Percentiles rank a stretch among this genome's conserved stretches.
Evolutionary conservation across 2,888 invertebrate species (phyloP).

Genomic region (Philopedon plagiatum): DNA sequence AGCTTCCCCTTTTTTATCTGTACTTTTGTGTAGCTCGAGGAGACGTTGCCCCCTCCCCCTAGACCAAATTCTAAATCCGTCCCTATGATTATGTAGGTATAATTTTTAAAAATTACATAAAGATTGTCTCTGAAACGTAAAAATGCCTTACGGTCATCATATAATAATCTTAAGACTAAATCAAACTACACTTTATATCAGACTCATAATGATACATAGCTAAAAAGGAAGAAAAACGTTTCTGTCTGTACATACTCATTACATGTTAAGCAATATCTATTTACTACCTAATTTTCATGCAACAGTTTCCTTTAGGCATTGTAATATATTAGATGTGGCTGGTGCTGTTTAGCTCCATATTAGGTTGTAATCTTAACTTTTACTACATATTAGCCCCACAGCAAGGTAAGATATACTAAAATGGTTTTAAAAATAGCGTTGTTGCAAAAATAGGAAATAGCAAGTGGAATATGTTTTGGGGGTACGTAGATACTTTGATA

Average conservation of each 20-base stretch:
- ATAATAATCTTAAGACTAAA: background rate
- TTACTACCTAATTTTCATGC: conserved; percentile 40
- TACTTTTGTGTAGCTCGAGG: too few species aligned
- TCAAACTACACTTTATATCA: background rate
- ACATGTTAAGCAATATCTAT: conserved; percentile 32
- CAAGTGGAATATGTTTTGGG: too few species aligned
- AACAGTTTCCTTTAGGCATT: conserved; percentile 30
- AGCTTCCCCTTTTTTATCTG: too few species aligned
- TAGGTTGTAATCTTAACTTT: conserved; percentile 36
- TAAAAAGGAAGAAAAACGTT: conserved; percentile 4
- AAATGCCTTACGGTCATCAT: too few species aligned
- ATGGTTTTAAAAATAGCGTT: background rate
- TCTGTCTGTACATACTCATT: conserved; percentile 20
- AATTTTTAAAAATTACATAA: too few species aligned
- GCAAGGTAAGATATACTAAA: conserved; percentile 29
- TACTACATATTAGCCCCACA: conserved; percentile 26
- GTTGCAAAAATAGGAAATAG: background rate
- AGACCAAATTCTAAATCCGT: too few species aligned
- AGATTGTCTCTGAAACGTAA: too few species aligned
- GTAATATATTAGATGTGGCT: conserved; percentile 25
- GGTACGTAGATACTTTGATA: too few species aligned
- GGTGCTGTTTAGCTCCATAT: conserved; percentile 33
- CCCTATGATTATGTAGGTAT: too few species aligned
- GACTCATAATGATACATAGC: background rate
- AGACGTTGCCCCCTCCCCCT: too few species aligned